phyloP scores from a whole-genome alignment of 2,797 vertebrate species.

The Phoebastria nigripes region DNA sequence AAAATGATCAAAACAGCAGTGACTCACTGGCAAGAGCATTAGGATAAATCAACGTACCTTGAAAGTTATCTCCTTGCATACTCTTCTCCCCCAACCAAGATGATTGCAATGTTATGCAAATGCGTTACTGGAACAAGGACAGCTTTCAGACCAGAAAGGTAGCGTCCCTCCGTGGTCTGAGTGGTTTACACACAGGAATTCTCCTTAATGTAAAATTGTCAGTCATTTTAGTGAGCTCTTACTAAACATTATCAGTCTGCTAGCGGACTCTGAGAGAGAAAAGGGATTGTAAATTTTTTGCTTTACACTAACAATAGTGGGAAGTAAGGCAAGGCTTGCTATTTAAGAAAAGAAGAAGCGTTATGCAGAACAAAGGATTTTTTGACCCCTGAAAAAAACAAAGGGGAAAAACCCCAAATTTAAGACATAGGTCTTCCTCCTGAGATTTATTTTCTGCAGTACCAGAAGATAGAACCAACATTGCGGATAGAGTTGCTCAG shows the following conservation, averaged over 20 bases:
- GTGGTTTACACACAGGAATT: background rate
- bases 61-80: background rate
- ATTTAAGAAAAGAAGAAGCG: background rate
- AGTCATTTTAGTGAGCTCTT: background rate
- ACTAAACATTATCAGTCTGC: background rate
- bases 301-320: background rate
- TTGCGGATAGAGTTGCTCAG: fast-evolving
- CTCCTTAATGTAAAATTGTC: background rate
- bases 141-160: background rate
- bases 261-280: background rate
- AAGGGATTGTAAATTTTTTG: background rate
- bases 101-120: background rate
- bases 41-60: background rate
- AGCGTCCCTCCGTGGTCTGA: background rate
- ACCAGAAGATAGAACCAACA: background rate
- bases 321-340: background rate
- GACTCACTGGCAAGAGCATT: conserved; percentile 38
- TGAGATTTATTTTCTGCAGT: background rate
- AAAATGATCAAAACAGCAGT: conserved; percentile 39
- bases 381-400: background rate
- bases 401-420: background rate
- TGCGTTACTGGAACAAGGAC: background rate
- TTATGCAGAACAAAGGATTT: background rate
- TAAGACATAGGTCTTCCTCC: background rate
- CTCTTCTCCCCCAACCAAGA: background rate